Conservation (phyloP, 2,113 vertebrate species). For the Pachypanchax playfairii region DNA sequence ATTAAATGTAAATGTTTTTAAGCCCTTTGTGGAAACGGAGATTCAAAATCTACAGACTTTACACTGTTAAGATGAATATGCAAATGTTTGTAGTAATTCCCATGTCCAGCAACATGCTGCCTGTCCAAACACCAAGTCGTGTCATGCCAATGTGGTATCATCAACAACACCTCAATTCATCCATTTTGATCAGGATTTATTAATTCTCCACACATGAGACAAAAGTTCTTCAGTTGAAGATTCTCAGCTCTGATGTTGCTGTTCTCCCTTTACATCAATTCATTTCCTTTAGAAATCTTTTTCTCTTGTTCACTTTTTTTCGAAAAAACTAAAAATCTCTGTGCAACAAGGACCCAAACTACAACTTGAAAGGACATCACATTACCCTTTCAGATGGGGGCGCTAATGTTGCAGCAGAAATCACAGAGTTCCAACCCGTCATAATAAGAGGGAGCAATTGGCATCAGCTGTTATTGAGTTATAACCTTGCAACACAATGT, state of each 20-base stretch:
- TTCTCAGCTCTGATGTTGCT: too few species aligned
- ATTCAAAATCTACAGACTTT: slow-evolving; percentile 10
- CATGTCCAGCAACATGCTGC: slow-evolving; percentile 48
- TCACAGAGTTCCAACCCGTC: slow-evolving; percentile 81
- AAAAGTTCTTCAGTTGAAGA: too few species aligned
- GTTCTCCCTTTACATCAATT: slow-evolving; percentile 39
- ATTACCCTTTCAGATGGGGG: slow-evolving; percentile 82
- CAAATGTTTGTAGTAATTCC: slow-evolving; percentile 41
- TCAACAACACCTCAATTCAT: slow-evolving; percentile 69
- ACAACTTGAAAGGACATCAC: slow-evolving; percentile 68
- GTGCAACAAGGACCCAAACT: slow-evolving; percentile 61
- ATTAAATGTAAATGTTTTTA: slow-evolving; percentile 37
- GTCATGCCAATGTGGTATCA: slow-evolving; percentile 72
- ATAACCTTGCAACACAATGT: slow-evolving; percentile 69
- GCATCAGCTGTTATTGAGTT: slow-evolving; percentile 64
- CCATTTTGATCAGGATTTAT: slow-evolving; percentile 80
- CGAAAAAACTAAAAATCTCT: slow-evolving; percentile 76
- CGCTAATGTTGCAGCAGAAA: slow-evolving; percentile 76
- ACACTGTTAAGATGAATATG: slow-evolving; percentile 4
- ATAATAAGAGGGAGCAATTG: slow-evolving; percentile 78
- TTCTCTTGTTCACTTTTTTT: slow-evolving; percentile 67
- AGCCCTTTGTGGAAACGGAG: too few species aligned
- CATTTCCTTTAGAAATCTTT: slow-evolving; percentile 73
- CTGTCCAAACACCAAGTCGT: slow-evolving; percentile 80
- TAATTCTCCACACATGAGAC: slow-evolving; percentile 80